Evolutionary conservation across 2,797 vertebrate genomes (phyloP).

Genomic region (Onychomys torridus): DNA sequence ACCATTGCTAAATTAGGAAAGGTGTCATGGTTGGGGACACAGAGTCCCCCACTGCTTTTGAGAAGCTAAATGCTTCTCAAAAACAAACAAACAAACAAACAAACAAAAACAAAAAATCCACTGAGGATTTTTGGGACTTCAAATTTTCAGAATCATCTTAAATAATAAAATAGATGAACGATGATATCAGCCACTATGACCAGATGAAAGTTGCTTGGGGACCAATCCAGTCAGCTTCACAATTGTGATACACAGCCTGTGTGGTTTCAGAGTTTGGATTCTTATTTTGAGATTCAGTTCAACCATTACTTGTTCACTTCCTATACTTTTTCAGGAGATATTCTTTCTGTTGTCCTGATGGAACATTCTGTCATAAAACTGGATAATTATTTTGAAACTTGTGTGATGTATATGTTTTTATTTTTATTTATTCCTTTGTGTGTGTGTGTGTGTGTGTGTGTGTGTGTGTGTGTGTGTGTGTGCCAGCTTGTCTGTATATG

Average conservation of each 20-base stretch:
- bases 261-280: background rate
- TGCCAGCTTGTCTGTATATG: background rate
- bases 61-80: slow-evolving; percentile 69
- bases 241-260: background rate
- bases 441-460: background rate
- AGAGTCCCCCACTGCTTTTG: slow-evolving; percentile 72
- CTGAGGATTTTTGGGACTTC: background rate
- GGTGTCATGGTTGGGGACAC: slow-evolving; percentile 72
- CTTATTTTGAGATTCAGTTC: background rate
- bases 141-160: slow-evolving; percentile 52
- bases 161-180: background rate
- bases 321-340: background rate
- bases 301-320: background rate
- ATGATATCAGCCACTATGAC: background rate
- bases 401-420: background rate
- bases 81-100: background rate
- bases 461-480: background rate
- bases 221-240: background rate
- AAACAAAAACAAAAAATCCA: background rate
- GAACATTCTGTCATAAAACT: background rate
- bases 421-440: background rate
- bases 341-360: background rate
- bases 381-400: background rate
- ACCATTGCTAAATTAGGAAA: slow-evolving; percentile 77
- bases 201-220: background rate